Evolutionary conservation across 2,113 vertebrate genomes (phyloP).

Genomic region (Amblyornis subalaris): DNA sequence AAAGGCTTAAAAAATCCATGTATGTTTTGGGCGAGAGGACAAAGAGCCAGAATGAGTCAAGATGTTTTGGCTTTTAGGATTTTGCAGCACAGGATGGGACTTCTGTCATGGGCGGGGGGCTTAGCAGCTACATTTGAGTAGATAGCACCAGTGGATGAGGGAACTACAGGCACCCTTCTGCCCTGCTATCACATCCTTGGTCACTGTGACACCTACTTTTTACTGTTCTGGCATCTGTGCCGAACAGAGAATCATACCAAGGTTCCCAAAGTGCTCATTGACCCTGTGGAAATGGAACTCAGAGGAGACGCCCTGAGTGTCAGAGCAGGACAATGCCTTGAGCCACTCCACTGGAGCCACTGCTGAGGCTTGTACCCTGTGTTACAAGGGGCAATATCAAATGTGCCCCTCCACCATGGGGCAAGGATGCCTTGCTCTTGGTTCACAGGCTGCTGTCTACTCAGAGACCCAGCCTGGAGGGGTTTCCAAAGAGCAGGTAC

Average conservation of each 20-base stretch:
- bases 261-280: not conserved
- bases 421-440: not conserved
- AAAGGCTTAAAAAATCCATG: not conserved
- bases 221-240: not conserved
- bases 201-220: not conserved
- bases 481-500: not conserved
- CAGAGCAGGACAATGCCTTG: not conserved
- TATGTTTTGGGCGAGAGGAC: not conserved
- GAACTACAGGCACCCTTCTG: not conserved
- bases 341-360: not conserved
- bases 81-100: not conserved
- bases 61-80: not conserved
- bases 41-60: not conserved
- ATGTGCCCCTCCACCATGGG: fast-evolving
- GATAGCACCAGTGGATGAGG: not conserved
- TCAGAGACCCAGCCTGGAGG: not conserved
- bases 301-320: not conserved
- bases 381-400: not conserved
- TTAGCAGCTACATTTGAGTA: not conserved
- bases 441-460: not conserved
- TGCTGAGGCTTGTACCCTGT: not conserved
- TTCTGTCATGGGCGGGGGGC: not conserved
- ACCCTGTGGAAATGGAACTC: not conserved
- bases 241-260: not conserved
- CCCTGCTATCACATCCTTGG: not conserved